Percentiles rank a stretch among this genome's conserved stretches.
phyloP scores from a whole-genome alignment of 1,140 invertebrate genomes.

The Meteorus sp. region DNA sequence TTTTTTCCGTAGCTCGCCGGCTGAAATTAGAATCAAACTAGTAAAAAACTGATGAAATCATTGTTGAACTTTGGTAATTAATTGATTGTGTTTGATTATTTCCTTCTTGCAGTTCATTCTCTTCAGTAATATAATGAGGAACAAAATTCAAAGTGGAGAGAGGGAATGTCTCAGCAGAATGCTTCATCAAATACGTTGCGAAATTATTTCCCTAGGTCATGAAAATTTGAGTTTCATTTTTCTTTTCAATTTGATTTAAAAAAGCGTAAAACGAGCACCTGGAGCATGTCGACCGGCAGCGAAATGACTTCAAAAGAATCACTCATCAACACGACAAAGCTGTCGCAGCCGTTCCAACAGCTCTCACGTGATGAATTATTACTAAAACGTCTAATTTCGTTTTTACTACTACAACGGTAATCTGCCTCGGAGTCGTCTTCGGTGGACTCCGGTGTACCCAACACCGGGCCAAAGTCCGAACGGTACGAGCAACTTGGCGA shows the following conservation, averaged over 20 bases:
- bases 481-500: slow-evolving; percentile 55
- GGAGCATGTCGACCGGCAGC: slow-evolving; percentile 57
- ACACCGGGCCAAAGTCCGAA: slow-evolving; percentile 52
- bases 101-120: too few species aligned
- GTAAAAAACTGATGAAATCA: too few species aligned
- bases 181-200: too few species aligned
- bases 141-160: background rate
- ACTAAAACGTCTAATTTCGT: background rate
- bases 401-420: slow-evolving; percentile 16
- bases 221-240: slow-evolving; percentile 2
- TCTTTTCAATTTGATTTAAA: background rate
- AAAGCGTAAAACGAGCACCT: slow-evolving; percentile 38
- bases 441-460: slow-evolving; percentile 32
- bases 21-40: too few species aligned
- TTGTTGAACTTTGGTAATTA: background rate
- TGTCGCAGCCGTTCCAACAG: slow-evolving; percentile 40
- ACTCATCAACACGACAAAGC: slow-evolving; percentile 59
- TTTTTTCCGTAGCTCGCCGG: slow-evolving; percentile 85
- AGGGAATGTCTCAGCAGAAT: too few species aligned
- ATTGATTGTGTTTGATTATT: background rate
- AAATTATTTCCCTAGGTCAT: too few species aligned
- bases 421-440: slow-evolving; percentile 43
- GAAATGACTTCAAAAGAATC: slow-evolving; percentile 59
- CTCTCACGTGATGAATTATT: background rate
- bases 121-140: too few species aligned